Percentiles rank a stretch among this genome's conserved stretches.
These are phyloP conservation scores for Drosophila aff. DNA, from an alignment of 1,140 invertebrate species.

Conservation along the genomic window DNA sequence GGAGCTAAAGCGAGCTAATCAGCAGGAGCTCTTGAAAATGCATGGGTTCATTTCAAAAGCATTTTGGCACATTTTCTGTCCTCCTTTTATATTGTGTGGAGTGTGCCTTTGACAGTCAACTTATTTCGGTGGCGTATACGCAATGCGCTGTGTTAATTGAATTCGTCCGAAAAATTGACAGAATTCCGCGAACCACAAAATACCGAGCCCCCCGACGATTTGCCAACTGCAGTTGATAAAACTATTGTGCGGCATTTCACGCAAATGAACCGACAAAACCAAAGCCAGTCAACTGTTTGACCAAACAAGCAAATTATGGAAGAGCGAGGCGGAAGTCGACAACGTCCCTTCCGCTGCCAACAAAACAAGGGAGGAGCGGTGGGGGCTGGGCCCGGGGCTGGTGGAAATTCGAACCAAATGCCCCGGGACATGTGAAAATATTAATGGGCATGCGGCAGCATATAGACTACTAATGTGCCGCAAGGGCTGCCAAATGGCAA, in stretches of 20 bases:
- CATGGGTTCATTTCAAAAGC: conserved; percentile 16
- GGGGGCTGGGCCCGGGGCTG: neutral
- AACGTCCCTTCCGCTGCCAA: conserved; percentile 1
- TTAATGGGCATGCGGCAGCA: conserved; percentile 75
- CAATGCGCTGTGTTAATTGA: conserved; percentile 50
- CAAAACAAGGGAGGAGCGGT: neutral
- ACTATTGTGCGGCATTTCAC: conserved; percentile 40
- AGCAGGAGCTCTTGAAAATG: conserved; percentile 29
- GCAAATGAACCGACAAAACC: conserved; percentile 53
- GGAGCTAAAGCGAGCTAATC: conserved; percentile 28
- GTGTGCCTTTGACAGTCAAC: conserved; percentile 21
- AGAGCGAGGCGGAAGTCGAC: neutral
- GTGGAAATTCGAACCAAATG: conserved; percentile 8
- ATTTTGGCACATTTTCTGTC: conserved; percentile 1
- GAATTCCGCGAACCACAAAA: conserved; percentile 28
- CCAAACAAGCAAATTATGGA: conserved; percentile 71
- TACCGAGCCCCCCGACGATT: neutral
- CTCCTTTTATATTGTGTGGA: neutral
- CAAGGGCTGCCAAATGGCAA: conserved; percentile 79
- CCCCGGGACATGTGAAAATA: conserved; percentile 65
- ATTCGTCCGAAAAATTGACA: conserved; percentile 56
- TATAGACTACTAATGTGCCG: conserved; percentile 83
- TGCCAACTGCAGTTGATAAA: conserved; percentile 42
- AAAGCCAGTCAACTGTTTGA: conserved; percentile 58
- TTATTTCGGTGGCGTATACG: conserved; percentile 29